Percentiles rank a stretch among this genome's conserved stretches.
Conservation (phyloP, 2,113 vertebrate genomes). For the Oreochromis tanganicae region DNA sequence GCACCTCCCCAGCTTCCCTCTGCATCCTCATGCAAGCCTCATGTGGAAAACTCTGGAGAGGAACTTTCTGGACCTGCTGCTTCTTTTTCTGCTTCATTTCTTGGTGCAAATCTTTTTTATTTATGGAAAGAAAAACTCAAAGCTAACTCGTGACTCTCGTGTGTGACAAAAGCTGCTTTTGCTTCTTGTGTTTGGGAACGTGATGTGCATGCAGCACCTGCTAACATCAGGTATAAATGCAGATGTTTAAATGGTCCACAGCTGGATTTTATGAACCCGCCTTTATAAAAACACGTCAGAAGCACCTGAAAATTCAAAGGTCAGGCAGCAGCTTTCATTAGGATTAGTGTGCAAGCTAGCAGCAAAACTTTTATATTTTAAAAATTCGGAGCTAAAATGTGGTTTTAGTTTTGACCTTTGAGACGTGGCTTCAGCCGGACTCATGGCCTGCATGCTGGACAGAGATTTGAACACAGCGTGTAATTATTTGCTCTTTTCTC, state of each 20-base stretch:
- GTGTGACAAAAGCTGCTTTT: background rate
- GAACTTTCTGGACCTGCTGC: background rate
- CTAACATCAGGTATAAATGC: background rate
- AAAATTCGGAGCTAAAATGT: accelerated
- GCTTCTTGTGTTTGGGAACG: accelerated
- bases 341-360: background rate
- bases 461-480: background rate
- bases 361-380: accelerated
- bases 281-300: background rate
- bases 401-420: background rate
- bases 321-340: background rate
- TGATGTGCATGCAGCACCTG: background rate
- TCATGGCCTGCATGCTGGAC: background rate
- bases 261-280: background rate
- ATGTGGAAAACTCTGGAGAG: background rate
- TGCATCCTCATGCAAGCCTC: background rate
- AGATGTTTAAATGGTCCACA: background rate
- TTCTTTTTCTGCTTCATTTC: background rate
- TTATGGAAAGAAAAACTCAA: background rate
- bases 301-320: background rate
- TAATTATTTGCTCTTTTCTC: accelerated
- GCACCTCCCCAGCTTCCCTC: background rate
- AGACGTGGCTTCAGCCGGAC: background rate
- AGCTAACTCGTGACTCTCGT: accelerated
- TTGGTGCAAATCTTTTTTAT: background rate